These are phyloP conservation scores for Ailurus styani DNA, from an alignment of 2,113 vertebrate genomes.

Conservation along the genomic window DNA sequence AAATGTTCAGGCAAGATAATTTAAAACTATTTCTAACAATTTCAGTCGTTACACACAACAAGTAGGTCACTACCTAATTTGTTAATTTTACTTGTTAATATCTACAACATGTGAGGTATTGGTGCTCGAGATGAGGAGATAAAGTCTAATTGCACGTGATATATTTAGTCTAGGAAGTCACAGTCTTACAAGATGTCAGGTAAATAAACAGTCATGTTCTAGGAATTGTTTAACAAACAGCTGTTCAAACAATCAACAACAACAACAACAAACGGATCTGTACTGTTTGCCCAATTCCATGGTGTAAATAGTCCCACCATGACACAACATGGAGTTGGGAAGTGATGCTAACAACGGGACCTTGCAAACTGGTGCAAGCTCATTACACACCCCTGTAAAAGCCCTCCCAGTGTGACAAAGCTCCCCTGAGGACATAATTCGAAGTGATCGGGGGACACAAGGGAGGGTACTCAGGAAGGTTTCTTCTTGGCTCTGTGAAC, in stretches of 20 bases:
- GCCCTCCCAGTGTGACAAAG: background rate
- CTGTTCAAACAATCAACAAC: too few relatives aligned
- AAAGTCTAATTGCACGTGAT: background rate
- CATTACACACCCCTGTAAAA: background rate
- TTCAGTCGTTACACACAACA: background rate
- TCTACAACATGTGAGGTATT: background rate
- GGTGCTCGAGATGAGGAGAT: background rate
- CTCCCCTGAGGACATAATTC: background rate
- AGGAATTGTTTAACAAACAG: background rate
- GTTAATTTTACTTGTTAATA: background rate
- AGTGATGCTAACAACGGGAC: background rate
- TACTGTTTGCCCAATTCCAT: background rate
- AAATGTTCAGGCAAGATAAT: background rate
- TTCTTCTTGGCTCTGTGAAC: background rate
- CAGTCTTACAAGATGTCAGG: background rate
- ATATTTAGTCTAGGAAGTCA: background rate
- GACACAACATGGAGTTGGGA: background rate
- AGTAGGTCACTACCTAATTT: background rate
- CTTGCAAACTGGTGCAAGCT: background rate
- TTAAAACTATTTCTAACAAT: background rate
- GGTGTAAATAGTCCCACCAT: background rate
- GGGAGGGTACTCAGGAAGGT: too few relatives aligned
- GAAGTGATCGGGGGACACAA: background rate
- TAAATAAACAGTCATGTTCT: background rate
- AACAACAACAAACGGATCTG: background rate